Conservation (phyloP, 2,888 invertebrate genomes). For the Caenorhabditis japonica region DNA sequence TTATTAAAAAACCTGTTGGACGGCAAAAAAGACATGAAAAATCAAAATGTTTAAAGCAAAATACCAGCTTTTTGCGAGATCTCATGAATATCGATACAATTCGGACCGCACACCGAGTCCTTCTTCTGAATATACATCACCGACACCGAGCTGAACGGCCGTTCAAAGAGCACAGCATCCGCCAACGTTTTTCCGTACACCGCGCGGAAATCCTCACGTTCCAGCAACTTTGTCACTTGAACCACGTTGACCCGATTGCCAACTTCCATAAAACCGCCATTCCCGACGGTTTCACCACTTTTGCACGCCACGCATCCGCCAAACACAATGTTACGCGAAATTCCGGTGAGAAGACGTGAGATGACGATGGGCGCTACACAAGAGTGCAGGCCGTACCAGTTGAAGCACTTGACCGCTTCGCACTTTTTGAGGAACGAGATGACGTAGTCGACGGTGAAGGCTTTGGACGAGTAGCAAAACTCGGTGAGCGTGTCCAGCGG, state of each 20-base stretch:
- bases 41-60: constrained; percentile 32
- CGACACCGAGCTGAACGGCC: constrained; percentile 12
- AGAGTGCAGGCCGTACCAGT: constrained; percentile 52
- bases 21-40: no score
- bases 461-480: constrained; percentile 47
- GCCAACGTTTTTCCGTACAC: constrained; percentile 22
- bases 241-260: constrained; percentile 36
- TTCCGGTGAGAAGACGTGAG: constrained; percentile 28
- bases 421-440: constrained; percentile 36
- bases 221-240: constrained; percentile 37
- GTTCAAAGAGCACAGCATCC: constrained; percentile 48
- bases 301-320: constrained; percentile 51
- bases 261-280: constrained; percentile 50
- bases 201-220: constrained; percentile 31
- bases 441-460: constrained; percentile 43
- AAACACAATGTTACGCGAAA: constrained; percentile 38
- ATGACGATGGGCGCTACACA: constrained; percentile 53
- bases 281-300: constrained; percentile 37
- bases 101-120: constrained; percentile 47
- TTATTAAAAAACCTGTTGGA: no score
- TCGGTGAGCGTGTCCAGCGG: constrained; percentile 22
- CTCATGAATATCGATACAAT: constrained; percentile 49
- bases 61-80: constrained; percentile 51
- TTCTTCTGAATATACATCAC: constrained; percentile 55
- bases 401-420: constrained; percentile 29